A percentile compares a stretch with the other conserved stretches of the same genome.
These are phyloP conservation scores for Pyrrhia umbra DNA, from an alignment of 2,888 invertebrate genomes.

Conservation along the genomic window DNA sequence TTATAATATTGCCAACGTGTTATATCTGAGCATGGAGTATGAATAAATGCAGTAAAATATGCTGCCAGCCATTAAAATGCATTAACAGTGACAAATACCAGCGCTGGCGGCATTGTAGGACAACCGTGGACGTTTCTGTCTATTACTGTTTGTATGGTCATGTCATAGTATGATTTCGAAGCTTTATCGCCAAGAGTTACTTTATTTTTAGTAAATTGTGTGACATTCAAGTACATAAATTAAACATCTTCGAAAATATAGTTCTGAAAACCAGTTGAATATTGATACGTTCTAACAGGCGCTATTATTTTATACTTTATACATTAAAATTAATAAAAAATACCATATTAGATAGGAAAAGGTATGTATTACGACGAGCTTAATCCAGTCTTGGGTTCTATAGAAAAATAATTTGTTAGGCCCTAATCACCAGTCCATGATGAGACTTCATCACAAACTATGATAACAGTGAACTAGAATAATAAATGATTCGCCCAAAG, in stretches of 20 bases:
- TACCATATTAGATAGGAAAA: too few relatives aligned
- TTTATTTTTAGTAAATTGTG: background rate
- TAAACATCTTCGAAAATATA: background rate
- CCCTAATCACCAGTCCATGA: too few relatives aligned
- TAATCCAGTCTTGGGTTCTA: background rate
- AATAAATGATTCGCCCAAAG: conserved; percentile 21
- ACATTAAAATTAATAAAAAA: background rate
- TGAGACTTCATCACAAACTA: too few relatives aligned
- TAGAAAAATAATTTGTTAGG: background rate
- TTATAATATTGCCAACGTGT: conserved; percentile 47
- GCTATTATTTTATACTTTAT: background rate
- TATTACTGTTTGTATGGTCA: conserved; percentile 24
- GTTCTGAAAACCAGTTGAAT: background rate
- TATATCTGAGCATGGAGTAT: conserved; percentile 53
- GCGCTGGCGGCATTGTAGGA: conserved; percentile 31
- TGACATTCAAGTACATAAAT: background rate
- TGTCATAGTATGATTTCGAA: conserved; percentile 11
- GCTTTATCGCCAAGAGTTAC: background rate
- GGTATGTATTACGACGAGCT: background rate
- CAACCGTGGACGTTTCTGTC: conserved; percentile 30
- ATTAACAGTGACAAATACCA: conserved; percentile 58
- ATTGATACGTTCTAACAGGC: too few relatives aligned
- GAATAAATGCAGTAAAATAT: conserved; percentile 56
- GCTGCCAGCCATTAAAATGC: conserved; percentile 54
- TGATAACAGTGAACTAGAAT: conserved; percentile 38